These are phyloP conservation scores for Sula dactylatra DNA, from an alignment of 2,113 vertebrate species.

Conservation along the genomic window DNA sequence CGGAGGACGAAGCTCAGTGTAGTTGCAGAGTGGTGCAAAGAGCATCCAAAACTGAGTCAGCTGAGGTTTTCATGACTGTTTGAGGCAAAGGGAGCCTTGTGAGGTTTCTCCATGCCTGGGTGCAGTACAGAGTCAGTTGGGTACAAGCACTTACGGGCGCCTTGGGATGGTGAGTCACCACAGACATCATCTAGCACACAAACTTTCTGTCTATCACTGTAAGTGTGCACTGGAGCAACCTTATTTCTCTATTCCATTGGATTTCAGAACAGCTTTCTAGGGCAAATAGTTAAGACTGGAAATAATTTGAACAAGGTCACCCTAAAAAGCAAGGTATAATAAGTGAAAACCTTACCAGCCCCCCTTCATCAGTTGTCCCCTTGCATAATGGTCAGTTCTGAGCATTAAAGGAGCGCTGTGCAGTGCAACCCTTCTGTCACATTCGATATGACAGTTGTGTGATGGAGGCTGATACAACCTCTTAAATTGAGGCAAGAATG, in stretches of 20 bases:
- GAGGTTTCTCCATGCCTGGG: rapidly evolving
- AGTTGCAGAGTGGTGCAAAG: neutral
- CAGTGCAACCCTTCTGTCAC: neutral
- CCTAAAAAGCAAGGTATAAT: neutral
- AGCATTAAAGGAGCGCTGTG: neutral
- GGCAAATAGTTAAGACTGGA: neutral
- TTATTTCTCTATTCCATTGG: neutral
- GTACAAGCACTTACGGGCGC: rapidly evolving
- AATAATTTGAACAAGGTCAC: slow-evolving; percentile 13
- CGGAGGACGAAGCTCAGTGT: neutral
- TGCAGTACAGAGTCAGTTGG: neutral
- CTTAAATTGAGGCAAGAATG: slow-evolving; percentile 24
- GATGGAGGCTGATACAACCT: slow-evolving; percentile 14
- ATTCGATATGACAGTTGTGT: neutral
- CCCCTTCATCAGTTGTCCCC: neutral
- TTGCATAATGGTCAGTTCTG: slow-evolving; percentile 4
- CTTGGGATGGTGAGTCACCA: neutral
- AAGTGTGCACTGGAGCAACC: neutral
- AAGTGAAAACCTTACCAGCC: neutral
- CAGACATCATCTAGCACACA: neutral
- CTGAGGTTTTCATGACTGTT: neutral
- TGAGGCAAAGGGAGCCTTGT: neutral
- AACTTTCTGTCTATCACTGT: neutral
- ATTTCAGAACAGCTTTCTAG: slow-evolving; percentile 8
- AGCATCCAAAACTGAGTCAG: neutral